Base-by-base conservation (phyloP, 2,113 vertebrate genomes). In the Hippocampus comes region DNA sequence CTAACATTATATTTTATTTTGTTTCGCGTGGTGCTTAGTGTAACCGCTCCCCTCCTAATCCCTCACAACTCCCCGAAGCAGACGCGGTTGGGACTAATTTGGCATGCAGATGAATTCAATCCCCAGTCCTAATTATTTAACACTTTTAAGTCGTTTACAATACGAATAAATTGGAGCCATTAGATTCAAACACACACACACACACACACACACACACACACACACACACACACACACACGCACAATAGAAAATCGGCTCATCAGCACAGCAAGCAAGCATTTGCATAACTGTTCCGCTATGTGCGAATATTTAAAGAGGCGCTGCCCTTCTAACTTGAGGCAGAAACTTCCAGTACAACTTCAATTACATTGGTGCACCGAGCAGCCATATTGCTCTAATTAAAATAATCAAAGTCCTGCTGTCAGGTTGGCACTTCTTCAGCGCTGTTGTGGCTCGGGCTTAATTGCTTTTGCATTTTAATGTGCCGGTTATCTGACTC, bases 331-430 rank as follows among this genome's bases (percentile, higher is more conserved):
- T 64, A 57, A 57, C 49, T 48, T 64, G 23, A 38, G 49, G 38
- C 46, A 30, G 41, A 55, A 61, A 55, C 61, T 60, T 70, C 53
- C 41, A 68, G 76, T 78, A 66, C 43, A 66, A 65, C 73, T 78
- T 82, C 73, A 65, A 42, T 81, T 88, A 67, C 67, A 64, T 78
- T 79, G 74, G 41, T 20, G 74, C 70, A 82, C 84, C 78, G 88
- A 76, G 87, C 86, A 78, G 84, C 85, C 84, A 84, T 85, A 88
- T 86, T 89, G 57, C 66, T 82, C 80, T 82, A 85, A 89, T 90
- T 90, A 90, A 86, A 87, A 87, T 81, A 85, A 90, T 90, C 84
- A 88, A 86, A 90, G 84, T 83, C 78, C 82, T 68, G 77, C 85
- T 88, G 87, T 82, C 83, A 83, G 71, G 76, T 82, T 87, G 85